A percentile compares a stretch with the other conserved stretches of the same genome.
phyloP scores from a whole-genome alignment of 2,888 invertebrate species.

The Trypoxylon attenuatum region DNA sequence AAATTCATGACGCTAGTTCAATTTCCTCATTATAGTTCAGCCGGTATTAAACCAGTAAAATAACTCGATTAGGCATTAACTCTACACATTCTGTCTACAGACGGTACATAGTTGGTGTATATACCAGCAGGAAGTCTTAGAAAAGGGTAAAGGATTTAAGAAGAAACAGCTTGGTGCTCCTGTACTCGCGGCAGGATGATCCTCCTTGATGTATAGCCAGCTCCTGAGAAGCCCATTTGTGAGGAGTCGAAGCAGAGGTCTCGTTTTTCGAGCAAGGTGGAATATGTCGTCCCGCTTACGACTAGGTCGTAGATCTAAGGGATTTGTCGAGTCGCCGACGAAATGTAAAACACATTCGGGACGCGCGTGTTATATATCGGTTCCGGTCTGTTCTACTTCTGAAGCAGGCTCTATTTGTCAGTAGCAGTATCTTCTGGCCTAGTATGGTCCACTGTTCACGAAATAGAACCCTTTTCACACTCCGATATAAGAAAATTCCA shows the following conservation, averaged over 20 bases:
- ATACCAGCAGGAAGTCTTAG: slow-evolving; percentile 22
- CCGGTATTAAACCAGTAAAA: no score
- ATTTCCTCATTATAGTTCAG: no score
- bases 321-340: slow-evolving; percentile 60
- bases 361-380: slow-evolving; percentile 61
- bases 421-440: no score
- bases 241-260: slow-evolving; percentile 44
- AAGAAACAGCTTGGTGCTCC: slow-evolving; percentile 1
- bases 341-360: slow-evolving; percentile 60
- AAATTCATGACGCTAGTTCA: no score
- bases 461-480: no score
- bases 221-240: slow-evolving; percentile 47
- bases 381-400: slow-evolving; percentile 54
- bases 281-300: slow-evolving; percentile 52
- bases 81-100: no score
- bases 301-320: slow-evolving; percentile 55
- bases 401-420: not conserved
- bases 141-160: slow-evolving; percentile 12
- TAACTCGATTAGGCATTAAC: no score
- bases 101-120: no score
- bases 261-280: slow-evolving; percentile 61
- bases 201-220: slow-evolving; percentile 40
- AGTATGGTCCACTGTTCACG: no score
- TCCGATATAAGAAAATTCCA: no score
- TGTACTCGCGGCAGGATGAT: slow-evolving; percentile 37